phyloP scores from a whole-genome alignment of 2,888 invertebrate species.

The Lasioglossum pauxillum region DNA sequence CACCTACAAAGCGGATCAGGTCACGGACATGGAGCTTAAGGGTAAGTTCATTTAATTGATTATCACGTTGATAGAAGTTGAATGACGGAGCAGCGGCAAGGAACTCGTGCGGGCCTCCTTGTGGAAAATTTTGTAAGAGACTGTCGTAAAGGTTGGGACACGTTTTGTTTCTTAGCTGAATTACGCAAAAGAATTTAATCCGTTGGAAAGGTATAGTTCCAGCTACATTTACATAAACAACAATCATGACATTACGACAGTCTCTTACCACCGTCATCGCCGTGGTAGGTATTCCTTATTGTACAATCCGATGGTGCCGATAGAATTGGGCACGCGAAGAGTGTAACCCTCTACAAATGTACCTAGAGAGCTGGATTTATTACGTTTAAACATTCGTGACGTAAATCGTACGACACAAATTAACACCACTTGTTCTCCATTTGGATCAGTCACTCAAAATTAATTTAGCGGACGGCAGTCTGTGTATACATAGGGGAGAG shows the following conservation, averaged over 20 bases:
- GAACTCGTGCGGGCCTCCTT: neutral
- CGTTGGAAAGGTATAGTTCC: no score
- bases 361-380: neutral
- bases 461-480: constrained; percentile 1
- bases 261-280: no score
- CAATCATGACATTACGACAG: no score
- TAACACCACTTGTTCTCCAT: constrained; percentile 3
- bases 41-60: constrained; percentile 71
- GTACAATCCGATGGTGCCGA: neutral
- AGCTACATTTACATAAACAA: no score
- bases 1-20: constrained; percentile 80
- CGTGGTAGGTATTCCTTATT: no score
- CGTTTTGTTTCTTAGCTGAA: no score
- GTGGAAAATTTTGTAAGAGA: neutral
- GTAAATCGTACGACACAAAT: constrained; percentile 2
- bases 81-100: neutral
- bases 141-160: no score
- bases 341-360: neutral
- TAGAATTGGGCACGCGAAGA: neutral
- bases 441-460: neutral
- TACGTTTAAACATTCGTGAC: constrained; percentile 4
- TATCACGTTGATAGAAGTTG: constrained; percentile 8
- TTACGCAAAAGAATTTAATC: no score
- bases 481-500: neutral
- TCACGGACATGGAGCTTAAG: constrained; percentile 81